These are phyloP conservation scores for Amorpha juglandis DNA, from an alignment of 2,888 invertebrate species.

Conservation along the genomic window DNA sequence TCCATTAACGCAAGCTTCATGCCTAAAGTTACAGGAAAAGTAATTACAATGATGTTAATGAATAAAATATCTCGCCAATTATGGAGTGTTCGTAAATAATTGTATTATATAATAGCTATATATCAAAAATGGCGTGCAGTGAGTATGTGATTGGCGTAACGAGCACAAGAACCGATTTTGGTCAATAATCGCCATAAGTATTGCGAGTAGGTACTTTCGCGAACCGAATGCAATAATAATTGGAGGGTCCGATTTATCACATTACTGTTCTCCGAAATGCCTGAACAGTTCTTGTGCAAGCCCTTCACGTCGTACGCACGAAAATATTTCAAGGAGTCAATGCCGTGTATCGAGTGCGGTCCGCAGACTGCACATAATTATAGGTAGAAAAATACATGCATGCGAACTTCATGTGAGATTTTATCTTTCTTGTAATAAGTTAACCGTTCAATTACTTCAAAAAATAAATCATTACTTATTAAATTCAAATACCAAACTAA, in stretches of 20 bases:
- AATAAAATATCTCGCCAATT: conserved; percentile 25
- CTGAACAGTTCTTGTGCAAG: conserved; percentile 80
- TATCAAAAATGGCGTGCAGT: conserved; percentile 25
- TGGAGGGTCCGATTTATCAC: conserved; percentile 83
- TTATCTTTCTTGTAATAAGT: conserved; percentile 67
- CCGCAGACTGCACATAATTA: conserved; percentile 63
- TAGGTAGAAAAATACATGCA: conserved; percentile 78
- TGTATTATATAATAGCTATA: conserved; percentile 26
- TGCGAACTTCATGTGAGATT: conserved; percentile 69
- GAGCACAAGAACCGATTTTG: conserved; percentile 79
- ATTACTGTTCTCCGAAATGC: conserved; percentile 79
- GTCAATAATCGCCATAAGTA: conserved; percentile 80
- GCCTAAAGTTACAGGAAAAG: too few relatives aligned
- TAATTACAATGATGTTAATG: neutral
- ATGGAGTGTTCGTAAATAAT: conserved; percentile 37
- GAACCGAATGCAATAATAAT: conserved; percentile 82
- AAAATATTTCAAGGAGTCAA: conserved; percentile 77
- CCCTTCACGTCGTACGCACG: conserved; percentile 80
- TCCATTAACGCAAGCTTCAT: too few relatives aligned
- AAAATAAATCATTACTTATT: conserved; percentile 66
- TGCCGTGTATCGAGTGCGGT: conserved; percentile 52
- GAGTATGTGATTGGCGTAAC: conserved; percentile 76
- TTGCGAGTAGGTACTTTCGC: conserved; percentile 72
- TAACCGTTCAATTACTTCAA: conserved; percentile 70
- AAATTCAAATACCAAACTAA: conserved; percentile 58